Evolutionary conservation across 2,888 invertebrate genomes (phyloP).

Genomic region (Athrips mouffetella): DNA sequence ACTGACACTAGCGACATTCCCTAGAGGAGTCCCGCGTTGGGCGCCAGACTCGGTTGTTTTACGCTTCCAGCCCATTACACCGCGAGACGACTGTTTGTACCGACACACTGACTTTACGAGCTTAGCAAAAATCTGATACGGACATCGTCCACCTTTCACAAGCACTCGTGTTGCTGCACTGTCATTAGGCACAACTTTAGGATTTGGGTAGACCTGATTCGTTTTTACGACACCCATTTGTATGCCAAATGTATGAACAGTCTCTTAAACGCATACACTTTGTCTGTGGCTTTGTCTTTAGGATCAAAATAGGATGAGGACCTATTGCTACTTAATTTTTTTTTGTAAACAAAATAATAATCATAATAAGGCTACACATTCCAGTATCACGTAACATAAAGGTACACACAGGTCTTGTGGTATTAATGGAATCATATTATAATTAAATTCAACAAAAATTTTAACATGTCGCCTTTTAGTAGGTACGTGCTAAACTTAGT

Average conservation of each 20-base stretch:
- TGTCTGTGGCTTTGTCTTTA: too few species aligned
- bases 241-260: background rate
- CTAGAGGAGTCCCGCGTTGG: background rate
- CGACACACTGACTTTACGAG: constrained; percentile 62
- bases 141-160: constrained; percentile 48
- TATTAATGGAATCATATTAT: too few species aligned
- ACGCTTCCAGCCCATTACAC: constrained; percentile 33
- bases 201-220: too few species aligned
- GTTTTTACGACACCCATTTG: constrained; percentile 27
- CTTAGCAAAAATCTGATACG: constrained; percentile 67
- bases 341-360: too few species aligned
- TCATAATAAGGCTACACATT: too few species aligned
- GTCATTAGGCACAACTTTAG: background rate
- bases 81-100: constrained; percentile 54
- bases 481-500: background rate
- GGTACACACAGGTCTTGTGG: too few species aligned
- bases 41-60: constrained; percentile 16
- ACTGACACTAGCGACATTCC: constrained; percentile 2
- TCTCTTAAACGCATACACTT: too few species aligned
- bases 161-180: constrained; percentile 25
- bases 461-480: background rate
- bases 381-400: too few species aligned
- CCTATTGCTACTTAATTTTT: too few species aligned
- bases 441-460: too few species aligned
- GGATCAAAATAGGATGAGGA: too few species aligned